Percentiles rank a stretch among this genome's conserved stretches.
phyloP scores from a whole-genome alignment of 2,888 invertebrate genomes.

The Disparrhopalites patrizii region DNA sequence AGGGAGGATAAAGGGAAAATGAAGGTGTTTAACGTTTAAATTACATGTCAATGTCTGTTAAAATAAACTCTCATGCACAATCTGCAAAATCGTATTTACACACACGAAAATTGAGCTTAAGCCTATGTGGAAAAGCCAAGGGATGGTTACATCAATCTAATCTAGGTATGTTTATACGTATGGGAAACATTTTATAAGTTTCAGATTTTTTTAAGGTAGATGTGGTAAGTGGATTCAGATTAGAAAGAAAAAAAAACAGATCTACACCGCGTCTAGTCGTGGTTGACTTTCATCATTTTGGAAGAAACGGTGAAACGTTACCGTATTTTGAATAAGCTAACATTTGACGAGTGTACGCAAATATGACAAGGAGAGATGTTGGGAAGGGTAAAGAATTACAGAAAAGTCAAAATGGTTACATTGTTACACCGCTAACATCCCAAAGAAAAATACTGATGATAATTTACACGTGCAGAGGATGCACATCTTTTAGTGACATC shows the following conservation, averaged over 20 bases:
- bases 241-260: conserved; percentile 23
- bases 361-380: not conserved
- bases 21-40: too few relatives aligned
- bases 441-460: too few relatives aligned
- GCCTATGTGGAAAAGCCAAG: not conserved
- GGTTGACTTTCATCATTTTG: conserved; percentile 20
- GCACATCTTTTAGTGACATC: too few relatives aligned
- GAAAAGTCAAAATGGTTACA: too few relatives aligned
- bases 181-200: not conserved
- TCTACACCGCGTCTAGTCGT: conserved; percentile 19
- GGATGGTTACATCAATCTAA: not conserved
- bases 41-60: too few relatives aligned
- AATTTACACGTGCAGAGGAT: too few relatives aligned
- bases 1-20: too few relatives aligned
- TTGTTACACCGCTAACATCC: too few relatives aligned
- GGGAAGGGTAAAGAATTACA: too few relatives aligned
- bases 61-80: too few relatives aligned
- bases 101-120: not conserved
- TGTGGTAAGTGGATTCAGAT: conserved; percentile 7
- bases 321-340: not conserved
- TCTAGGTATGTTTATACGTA: not conserved
- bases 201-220: not conserved
- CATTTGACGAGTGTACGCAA: not conserved
- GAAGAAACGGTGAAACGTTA: not conserved
- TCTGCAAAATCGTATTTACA: not conserved